phyloP scores from a whole-genome alignment of 2,888 invertebrate species.

The Drosophila macrospina region DNA sequence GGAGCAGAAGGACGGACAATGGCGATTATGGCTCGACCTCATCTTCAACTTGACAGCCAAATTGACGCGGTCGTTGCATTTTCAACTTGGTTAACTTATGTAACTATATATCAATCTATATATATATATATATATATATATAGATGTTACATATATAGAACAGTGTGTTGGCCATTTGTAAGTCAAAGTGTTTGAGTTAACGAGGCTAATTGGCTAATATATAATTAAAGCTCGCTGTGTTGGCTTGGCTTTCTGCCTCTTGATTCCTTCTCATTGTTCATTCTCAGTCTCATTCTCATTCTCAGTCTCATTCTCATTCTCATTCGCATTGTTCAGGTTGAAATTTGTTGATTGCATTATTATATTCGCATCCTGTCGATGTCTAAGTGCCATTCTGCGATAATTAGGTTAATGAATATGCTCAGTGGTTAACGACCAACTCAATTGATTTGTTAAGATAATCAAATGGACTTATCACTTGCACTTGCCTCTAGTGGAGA shows the following conservation, averaged over 20 bases:
- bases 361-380: constrained; percentile 34
- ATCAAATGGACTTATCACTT: constrained; percentile 37
- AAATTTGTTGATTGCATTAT: constrained; percentile 38
- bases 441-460: constrained; percentile 51
- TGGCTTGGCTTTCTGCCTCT: constrained; percentile 7
- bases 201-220: constrained; percentile 61
- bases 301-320: too few species aligned
- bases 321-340: constrained; percentile 22
- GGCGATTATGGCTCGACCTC: constrained; percentile 37
- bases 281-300: too few species aligned
- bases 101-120: constrained; percentile 40
- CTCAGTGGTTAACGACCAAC: constrained; percentile 44
- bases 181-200: constrained; percentile 66
- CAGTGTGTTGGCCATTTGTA: constrained; percentile 30
- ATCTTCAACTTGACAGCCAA: constrained; percentile 49
- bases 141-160: constrained; percentile 7
- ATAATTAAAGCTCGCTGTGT: constrained; percentile 67
- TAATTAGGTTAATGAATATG: constrained; percentile 61
- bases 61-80: constrained; percentile 52
- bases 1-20: constrained; percentile 46
- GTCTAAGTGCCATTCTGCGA: constrained; percentile 34
- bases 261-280: constrained; percentile 1
- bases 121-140: constrained; percentile 6
- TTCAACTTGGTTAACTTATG: constrained; percentile 28
- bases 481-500: not conserved